Evolutionary conservation across 2,888 invertebrate species (phyloP), one percentile per base, ranked within the genome.

Genomic region (Lobophora halterata): DNA sequence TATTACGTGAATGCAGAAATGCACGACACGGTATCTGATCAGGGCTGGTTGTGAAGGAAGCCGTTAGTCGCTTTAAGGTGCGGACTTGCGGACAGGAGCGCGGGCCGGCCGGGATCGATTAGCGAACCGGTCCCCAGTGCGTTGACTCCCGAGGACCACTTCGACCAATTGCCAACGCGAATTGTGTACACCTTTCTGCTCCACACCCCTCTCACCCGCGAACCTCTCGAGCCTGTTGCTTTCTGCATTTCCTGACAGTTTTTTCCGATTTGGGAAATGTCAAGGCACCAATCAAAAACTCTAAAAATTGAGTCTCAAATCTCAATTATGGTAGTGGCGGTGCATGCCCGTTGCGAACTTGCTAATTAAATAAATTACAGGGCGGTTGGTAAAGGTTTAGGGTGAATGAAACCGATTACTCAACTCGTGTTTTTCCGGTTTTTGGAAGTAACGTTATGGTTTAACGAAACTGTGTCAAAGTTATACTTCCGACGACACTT

Each of bases 121-220:
- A 87, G 77, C 72, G 76, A 85, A 87, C 86, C 86, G 87, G 86
- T 85, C 77, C 54, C 58, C 61, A 67, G 82, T 72, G 67, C 87
- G 70, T 87, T 86, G 87, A 85, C 85, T 85, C 85, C 79, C 65
- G 70, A 68, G 73, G 67, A 59, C 61, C 67, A 72, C 66, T 67
- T 71, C 17, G 27, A 21, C 13, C 37, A 29, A 25, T 25, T 29
- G 36, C 71, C 60, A 55, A 65, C 69, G 74, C 71, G 68, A 75
- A 74, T 71, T 73, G 70, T 69, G 67, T n/a, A n/a, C 70, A 72
- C 69, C 65, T 71, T 65, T 64, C 61, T 65, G 67, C 52, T 29
- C 20, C 10, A 23, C 27, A 59, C 64, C 24, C 29, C 33, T 21
- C 29, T 30, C 23, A 16, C 14, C 24, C 17, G 24, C 11, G 32